Conservation (phyloP, 2,113 vertebrate species). For the Aspiorhynchus laticeps region DNA sequence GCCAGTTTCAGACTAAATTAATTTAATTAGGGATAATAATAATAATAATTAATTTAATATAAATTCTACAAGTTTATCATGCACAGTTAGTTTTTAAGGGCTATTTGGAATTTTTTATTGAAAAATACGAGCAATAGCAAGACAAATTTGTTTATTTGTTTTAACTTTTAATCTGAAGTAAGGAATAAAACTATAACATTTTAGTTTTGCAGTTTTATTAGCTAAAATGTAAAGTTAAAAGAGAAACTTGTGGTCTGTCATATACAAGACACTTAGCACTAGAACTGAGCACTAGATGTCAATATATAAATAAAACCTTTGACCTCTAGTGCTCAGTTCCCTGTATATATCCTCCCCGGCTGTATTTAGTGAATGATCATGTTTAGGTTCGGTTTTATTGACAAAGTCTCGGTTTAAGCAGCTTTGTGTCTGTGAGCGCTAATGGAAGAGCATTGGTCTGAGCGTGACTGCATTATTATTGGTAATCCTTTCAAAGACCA, state of each 20-base stretch:
- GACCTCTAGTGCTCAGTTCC: not conserved
- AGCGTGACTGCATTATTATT: constrained; percentile 52
- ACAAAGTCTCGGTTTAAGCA: not conserved
- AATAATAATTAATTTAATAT: not conserved
- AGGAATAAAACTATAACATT: too few relatives aligned
- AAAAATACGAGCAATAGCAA: too few relatives aligned
- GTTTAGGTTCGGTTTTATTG: constrained; percentile 37
- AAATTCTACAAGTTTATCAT: not conserved
- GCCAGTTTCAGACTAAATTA: not conserved
- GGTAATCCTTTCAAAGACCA: constrained; percentile 51
- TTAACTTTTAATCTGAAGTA: too few relatives aligned
- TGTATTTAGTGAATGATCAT: not conserved
- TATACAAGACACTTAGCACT: too few relatives aligned
- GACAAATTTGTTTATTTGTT: too few relatives aligned
- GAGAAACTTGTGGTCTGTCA: too few relatives aligned
- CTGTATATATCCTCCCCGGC: not conserved
- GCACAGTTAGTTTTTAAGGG: too few relatives aligned
- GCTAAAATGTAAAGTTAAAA: too few relatives aligned
- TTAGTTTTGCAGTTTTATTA: too few relatives aligned
- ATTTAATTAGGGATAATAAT: not conserved
- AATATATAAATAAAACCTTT: not conserved
- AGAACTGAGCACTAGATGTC: too few relatives aligned
- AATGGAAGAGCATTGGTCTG: constrained; percentile 48
- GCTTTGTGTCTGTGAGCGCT: constrained; percentile 41
- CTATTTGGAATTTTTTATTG: too few relatives aligned